Percentiles rank a stretch among this genome's conserved stretches.
Evolutionary conservation across 2,888 invertebrate genomes (phyloP).

Genomic region (Drosophila rubida): DNA sequence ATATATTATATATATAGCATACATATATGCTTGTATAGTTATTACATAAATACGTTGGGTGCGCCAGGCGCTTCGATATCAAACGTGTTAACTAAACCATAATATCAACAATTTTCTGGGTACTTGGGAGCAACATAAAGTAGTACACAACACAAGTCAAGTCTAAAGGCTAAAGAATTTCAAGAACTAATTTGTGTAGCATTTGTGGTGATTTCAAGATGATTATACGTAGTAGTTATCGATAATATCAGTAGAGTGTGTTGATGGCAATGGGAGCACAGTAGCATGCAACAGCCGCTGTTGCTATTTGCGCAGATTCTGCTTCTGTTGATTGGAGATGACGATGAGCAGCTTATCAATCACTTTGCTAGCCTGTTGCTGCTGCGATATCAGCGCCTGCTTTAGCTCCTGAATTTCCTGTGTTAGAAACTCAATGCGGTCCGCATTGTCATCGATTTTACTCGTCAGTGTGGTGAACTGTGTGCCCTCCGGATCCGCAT

Average conservation of each 20-base stretch:
- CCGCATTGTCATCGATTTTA: conserved; percentile 89
- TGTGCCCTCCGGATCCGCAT: conserved; percentile 86
- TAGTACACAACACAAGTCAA: conserved; percentile 10
- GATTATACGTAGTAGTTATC: conserved; percentile 6
- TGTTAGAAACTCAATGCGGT: conserved; percentile 88
- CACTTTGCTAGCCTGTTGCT: conserved; percentile 85
- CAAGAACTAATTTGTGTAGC: conserved; percentile 38
- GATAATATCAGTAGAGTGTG: conserved; percentile 25
- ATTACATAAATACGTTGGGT: conserved; percentile 46
- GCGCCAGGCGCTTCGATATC: conserved; percentile 57
- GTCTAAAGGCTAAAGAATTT: conserved; percentile 44
- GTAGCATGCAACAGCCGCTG: conserved; percentile 1
- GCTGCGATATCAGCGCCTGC: conserved; percentile 85
- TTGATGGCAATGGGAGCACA: conserved; percentile 43
- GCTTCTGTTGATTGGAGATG: conserved; percentile 85
- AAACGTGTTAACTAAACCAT: conserved; percentile 62
- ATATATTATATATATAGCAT: conserved; percentile 29
- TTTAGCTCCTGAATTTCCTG: conserved; percentile 90
- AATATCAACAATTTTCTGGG: conserved; percentile 70
- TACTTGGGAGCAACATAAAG: conserved; percentile 28
- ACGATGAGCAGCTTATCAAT: conserved; percentile 85
- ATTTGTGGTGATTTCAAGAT: conserved; percentile 28
- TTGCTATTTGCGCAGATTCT: conserved; percentile 83
- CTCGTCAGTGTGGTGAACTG: conserved; percentile 87
- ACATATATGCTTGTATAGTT: conserved; percentile 29